Percentiles rank a stretch among this genome's conserved stretches.
phyloP scores from a whole-genome alignment of 2,888 invertebrate species.

The Leptinotarsa tumamoca region DNA sequence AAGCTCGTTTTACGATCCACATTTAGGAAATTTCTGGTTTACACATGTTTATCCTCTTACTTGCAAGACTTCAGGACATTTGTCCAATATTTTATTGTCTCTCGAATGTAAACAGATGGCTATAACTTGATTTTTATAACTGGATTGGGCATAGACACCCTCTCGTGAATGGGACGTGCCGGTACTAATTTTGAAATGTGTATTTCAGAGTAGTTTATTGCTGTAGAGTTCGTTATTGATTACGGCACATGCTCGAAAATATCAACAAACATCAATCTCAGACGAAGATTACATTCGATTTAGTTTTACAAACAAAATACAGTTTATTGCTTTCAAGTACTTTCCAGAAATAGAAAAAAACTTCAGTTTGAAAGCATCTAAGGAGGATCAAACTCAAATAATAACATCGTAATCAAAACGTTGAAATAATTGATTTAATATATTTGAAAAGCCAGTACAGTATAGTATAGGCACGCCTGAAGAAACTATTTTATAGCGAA shows the following conservation, averaged over 20 bases:
- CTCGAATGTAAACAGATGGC: slow-evolving; percentile 42
- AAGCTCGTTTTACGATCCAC: slow-evolving; percentile 40
- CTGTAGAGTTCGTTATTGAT: slow-evolving; percentile 28
- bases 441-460: no score
- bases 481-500: no score
- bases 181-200: slow-evolving; percentile 38
- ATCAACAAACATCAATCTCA: slow-evolving; percentile 33
- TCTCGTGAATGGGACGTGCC: slow-evolving; percentile 28
- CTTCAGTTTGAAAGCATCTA: not conserved
- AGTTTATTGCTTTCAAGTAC: slow-evolving; percentile 37
- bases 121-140: slow-evolving; percentile 43
- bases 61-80: slow-evolving; percentile 35
- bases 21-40: slow-evolving; percentile 45
- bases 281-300: slow-evolving; percentile 33
- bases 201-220: slow-evolving; percentile 41
- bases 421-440: no score
- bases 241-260: slow-evolving; percentile 37
- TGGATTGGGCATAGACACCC: slow-evolving; percentile 31
- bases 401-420: no score
- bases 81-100: slow-evolving; percentile 43
- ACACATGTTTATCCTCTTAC: slow-evolving; percentile 39
- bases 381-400: no score
- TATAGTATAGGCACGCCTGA: no score
- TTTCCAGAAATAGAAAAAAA: slow-evolving; percentile 8
- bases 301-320: slow-evolving; percentile 32